phyloP scores from a whole-genome alignment of 1,140 invertebrate species.

The Zaprionus ghesquierei region DNA sequence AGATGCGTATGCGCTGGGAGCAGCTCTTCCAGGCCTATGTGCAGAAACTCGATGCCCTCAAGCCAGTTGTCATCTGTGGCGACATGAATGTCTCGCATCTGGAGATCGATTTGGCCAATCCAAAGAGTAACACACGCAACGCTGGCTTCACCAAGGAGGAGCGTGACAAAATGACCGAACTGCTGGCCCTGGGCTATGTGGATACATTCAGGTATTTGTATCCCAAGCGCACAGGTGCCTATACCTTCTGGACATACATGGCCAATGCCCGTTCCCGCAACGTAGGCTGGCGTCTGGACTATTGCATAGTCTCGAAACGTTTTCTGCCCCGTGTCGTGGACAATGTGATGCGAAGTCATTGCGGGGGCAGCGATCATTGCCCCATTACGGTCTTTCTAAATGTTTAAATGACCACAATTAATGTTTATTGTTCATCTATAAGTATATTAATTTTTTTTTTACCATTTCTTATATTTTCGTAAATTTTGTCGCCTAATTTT shows the following conservation, averaged over 20 bases:
- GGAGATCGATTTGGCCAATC: slow-evolving; percentile 98
- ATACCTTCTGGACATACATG: slow-evolving; percentile 93
- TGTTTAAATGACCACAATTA: slow-evolving; percentile 75
- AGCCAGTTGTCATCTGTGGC: slow-evolving; percentile 97
- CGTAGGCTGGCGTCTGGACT: slow-evolving; percentile 98
- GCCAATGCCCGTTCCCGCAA: slow-evolving; percentile 89
- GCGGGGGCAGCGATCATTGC: slow-evolving; percentile 95
- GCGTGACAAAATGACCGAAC: slow-evolving; percentile 93
- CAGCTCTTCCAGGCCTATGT: slow-evolving; percentile 90
- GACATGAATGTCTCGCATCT: slow-evolving; percentile 99
- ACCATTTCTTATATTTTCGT: neutral
- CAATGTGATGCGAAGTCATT: slow-evolving; percentile 88
- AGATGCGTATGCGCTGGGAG: slow-evolving; percentile 96
- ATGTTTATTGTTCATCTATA: neutral
- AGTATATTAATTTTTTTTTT: neutral
- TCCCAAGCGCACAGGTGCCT: slow-evolving; percentile 92
- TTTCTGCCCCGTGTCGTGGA: slow-evolving; percentile 91
- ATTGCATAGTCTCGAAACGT: slow-evolving; percentile 94
- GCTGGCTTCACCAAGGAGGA: slow-evolving; percentile 98
- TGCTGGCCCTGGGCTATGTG: slow-evolving; percentile 91
- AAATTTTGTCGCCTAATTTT: neutral
- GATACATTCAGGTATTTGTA: slow-evolving; percentile 95
- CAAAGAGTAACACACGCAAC: slow-evolving; percentile 95
- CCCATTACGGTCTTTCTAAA: slow-evolving; percentile 89
- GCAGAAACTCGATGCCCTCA: slow-evolving; percentile 92